These are phyloP conservation scores for Phaethon lepturus DNA, from an alignment of 2,113 vertebrate species.

Conservation along the genomic window DNA sequence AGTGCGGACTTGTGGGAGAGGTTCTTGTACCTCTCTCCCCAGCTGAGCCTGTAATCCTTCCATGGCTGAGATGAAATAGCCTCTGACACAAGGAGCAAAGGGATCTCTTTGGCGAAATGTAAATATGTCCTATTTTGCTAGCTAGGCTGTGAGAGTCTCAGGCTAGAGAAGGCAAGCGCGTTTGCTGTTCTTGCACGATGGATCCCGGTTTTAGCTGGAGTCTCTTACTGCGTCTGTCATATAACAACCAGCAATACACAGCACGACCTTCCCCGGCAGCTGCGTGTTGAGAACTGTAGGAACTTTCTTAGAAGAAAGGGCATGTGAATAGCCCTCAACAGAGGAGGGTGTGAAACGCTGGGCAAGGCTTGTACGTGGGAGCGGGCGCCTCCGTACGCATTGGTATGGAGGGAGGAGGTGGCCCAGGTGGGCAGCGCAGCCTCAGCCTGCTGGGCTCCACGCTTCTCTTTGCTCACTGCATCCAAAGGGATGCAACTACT, in stretches of 20 bases:
- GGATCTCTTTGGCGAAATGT: background rate
- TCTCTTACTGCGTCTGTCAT: background rate
- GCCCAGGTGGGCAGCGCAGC: background rate
- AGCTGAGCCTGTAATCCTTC: background rate
- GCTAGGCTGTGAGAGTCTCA: background rate
- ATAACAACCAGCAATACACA: background rate
- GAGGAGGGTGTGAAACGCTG: background rate
- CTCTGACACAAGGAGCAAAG: background rate
- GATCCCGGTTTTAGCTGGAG: background rate
- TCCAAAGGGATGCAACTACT: background rate
- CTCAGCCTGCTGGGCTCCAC: background rate
- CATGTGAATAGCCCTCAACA: background rate
- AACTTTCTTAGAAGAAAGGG: background rate
- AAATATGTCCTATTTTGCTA: background rate
- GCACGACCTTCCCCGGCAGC: background rate
- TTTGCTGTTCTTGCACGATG: background rate
- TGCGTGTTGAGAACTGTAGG: background rate
- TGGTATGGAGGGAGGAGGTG: background rate
- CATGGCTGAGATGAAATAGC: background rate
- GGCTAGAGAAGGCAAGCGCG: background rate
- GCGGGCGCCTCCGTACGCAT: fast-evolving
- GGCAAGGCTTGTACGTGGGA: background rate
- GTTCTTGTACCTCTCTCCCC: background rate
- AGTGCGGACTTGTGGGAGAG: background rate
- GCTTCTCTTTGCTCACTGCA: background rate